These are phyloP conservation scores for Hipparchia semele DNA, from an alignment of 2,888 invertebrate species.

Conservation along the genomic window DNA sequence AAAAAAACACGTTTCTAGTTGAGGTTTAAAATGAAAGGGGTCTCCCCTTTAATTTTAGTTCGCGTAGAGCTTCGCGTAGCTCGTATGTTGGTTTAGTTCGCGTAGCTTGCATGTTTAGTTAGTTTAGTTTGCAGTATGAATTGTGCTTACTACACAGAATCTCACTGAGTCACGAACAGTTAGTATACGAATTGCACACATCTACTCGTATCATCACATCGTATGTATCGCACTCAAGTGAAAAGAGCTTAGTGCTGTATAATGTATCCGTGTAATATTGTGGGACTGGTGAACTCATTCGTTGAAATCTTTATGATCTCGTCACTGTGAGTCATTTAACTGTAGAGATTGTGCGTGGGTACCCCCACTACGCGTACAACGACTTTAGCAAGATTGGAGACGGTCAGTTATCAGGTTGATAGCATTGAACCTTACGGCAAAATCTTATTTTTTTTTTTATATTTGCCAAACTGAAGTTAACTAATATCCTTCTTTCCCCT, in stretches of 20 bases:
- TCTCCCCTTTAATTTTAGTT: too few species aligned
- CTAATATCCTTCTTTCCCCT: too few species aligned
- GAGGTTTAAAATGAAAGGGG: too few species aligned
- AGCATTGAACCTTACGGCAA: neutral
- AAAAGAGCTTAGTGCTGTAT: too few species aligned
- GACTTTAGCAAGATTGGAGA: neutral
- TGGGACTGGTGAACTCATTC: slow-evolving; percentile 3
- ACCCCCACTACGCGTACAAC: neutral
- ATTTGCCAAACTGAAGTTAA: too few species aligned
- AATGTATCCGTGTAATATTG: neutral
- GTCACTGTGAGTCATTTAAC: slow-evolving; percentile 17
- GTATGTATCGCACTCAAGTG: neutral
- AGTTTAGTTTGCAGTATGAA: too few species aligned
- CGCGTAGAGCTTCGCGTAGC: too few species aligned
- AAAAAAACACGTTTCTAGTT: too few species aligned
- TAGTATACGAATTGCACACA: neutral
- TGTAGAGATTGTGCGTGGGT: slow-evolving; percentile 7
- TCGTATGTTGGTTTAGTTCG: too few species aligned
- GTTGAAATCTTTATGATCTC: slow-evolving; percentile 14
- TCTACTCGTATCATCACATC: neutral
- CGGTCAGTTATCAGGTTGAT: too few species aligned
- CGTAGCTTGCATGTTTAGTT: too few species aligned
- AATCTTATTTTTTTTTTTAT: too few species aligned
- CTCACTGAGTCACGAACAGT: neutral
- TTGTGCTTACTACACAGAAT: neutral